A percentile compares a stretch with the other conserved stretches of the same genome.
Evolutionary conservation across 2,797 vertebrate species (phyloP).

Genomic region (Buceros bicornis): DNA sequence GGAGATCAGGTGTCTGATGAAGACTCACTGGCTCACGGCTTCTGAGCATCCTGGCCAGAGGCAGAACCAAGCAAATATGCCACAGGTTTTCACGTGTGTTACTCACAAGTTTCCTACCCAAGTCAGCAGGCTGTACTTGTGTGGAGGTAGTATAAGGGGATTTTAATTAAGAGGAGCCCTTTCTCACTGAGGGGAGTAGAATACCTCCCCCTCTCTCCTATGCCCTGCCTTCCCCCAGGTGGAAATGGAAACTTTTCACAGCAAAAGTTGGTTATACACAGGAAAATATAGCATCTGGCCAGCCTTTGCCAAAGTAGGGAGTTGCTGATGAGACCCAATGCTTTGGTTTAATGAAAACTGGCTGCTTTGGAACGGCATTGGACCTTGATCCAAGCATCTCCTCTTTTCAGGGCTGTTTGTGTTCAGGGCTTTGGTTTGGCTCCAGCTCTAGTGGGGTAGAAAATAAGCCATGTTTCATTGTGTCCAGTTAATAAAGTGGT

Average conservation of each 20-base stretch:
- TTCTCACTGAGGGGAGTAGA: background rate
- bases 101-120: background rate
- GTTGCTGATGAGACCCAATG: rapidly evolving
- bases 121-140: background rate
- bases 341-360: background rate
- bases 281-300: background rate
- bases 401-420: background rate
- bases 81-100: background rate
- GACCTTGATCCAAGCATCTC: background rate
- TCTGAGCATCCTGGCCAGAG: background rate
- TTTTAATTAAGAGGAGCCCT: background rate
- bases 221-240: background rate
- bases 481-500: background rate
- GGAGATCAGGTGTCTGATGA: background rate
- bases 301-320: background rate
- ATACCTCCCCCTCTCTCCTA: background rate
- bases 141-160: background rate
- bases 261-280: background rate
- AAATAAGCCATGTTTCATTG: background rate
- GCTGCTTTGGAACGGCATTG: background rate
- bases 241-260: background rate
- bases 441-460: background rate
- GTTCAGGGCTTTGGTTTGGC: background rate
- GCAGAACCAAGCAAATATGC: background rate
- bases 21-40: background rate